Base-by-base conservation (phyloP, 2,113 vertebrate genomes). In the Aleadryas rufinucha region DNA sequence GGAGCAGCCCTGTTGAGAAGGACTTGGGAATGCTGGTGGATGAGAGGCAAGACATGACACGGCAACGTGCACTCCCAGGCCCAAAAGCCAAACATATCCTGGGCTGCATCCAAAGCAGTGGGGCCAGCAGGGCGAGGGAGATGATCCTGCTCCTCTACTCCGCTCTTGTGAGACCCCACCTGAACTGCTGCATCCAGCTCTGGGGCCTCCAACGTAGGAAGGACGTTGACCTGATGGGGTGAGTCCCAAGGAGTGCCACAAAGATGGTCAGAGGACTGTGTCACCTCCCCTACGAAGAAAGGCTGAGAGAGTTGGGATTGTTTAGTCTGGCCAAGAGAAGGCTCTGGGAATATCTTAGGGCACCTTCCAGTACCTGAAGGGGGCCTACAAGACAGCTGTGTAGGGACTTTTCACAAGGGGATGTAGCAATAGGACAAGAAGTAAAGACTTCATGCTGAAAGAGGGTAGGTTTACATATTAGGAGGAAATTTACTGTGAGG, bases 191-290 rank as follows among this genome's bases (percentile, higher is more conserved):
- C 20, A 21, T 13, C n/a, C 60, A 74, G 18, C 45, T 49, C 41
- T 68, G 22, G 30, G 26, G 22, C 6, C 30, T 45, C 26, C 53
- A 68, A 1, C 30, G 33, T 3, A 37, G 11, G 42, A 78, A 57
- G 21, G 30, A 71, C 8, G 13, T 1, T 1, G 11, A 35, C 8
- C 9, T 37, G 64, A 37, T 28, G 22, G 18, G 20, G 18, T 0
- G 0, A 61, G 23, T 33, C 18, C 63, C 35, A 47, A 63, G 31
- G 31, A 90, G 3, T 13, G 49, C 4, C 31, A 56, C 42, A 35
- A 49, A 56, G n/a, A 69, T 49, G 35, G 47, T 42, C 7, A 77
- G 35, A 56, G 41, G 35, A 11, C 50, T 28, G 35, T 5, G 30
- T 13, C 41, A 63, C 10, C 6, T 69, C 41, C 13, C 35, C 41